Percentiles rank a stretch among this genome's conserved stretches.
Evolutionary conservation across 2,113 vertebrate genomes (phyloP).

Genomic region (Nematolebias whitei): DNA sequence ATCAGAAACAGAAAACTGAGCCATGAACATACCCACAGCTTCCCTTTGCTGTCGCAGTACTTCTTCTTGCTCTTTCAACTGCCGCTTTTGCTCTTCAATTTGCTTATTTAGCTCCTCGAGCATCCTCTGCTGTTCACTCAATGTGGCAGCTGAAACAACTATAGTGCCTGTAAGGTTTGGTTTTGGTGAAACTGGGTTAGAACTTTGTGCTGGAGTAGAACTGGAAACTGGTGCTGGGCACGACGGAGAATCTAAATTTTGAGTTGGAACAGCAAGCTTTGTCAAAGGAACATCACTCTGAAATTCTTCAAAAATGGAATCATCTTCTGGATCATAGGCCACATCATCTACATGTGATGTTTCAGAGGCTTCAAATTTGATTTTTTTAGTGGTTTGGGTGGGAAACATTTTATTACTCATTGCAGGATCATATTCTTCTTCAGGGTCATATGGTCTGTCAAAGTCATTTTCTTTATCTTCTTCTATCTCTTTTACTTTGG

Average conservation of each 20-base stretch:
- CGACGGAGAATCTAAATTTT: conserved; percentile 23
- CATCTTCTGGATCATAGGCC: conserved; percentile 95
- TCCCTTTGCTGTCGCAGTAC: conserved; percentile 91
- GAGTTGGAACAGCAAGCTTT: conserved; percentile 60
- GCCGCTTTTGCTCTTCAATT: conserved; percentile 94
- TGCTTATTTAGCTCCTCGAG: conserved; percentile 94
- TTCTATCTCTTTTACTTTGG: conserved; percentile 79
- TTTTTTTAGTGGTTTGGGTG: conserved; percentile 56
- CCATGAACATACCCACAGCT: conserved; percentile 94
- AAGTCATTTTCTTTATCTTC: conserved; percentile 75
- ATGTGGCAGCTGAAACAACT: conserved; percentile 77
- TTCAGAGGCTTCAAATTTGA: conserved; percentile 48
- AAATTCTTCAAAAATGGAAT: conserved; percentile 91
- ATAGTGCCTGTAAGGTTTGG: conserved; percentile 55
- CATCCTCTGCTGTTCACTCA: conserved; percentile 94
- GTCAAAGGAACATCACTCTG: conserved; percentile 78
- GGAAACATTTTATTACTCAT: conserved; percentile 67
- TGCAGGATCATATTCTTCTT: conserved; percentile 91
- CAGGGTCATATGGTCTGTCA: conserved; percentile 93
- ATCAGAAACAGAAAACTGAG: conserved; percentile 94
- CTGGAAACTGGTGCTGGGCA: conserved; percentile 18
- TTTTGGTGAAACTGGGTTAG: conserved; percentile 11
- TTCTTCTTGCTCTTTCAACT: conserved; percentile 94
- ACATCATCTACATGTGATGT: conserved; percentile 84
- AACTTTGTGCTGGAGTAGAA: conserved; percentile 19